These are phyloP conservation scores for Drosophila kanapiae DNA, from an alignment of 1,140 invertebrate species.

Conservation along the genomic window DNA sequence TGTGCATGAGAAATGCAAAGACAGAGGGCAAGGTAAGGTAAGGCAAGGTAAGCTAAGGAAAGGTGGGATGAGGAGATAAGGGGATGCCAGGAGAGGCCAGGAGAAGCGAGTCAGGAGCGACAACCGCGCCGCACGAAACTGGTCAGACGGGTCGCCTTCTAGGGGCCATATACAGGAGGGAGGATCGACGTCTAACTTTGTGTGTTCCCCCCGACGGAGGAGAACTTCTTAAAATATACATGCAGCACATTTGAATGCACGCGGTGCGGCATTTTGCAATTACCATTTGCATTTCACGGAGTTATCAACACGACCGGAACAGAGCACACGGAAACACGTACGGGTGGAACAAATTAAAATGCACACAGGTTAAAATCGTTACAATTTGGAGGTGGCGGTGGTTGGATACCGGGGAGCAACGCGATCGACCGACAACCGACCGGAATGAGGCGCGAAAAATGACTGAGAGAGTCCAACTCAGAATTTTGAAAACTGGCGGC, in stretches of 20 bases:
- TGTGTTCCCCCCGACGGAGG: slow-evolving; percentile 19
- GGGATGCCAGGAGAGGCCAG: background rate
- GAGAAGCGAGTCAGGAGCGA: slow-evolving; percentile 54
- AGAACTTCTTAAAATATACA: slow-evolving; percentile 27
- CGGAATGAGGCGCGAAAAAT: slow-evolving; percentile 43
- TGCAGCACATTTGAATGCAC: slow-evolving; percentile 60
- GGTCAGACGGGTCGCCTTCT: slow-evolving; percentile 70
- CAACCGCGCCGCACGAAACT: slow-evolving; percentile 60
- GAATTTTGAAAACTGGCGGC: slow-evolving; percentile 28
- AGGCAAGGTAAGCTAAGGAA: slow-evolving; percentile 20
- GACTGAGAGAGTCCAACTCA: slow-evolving; percentile 46
- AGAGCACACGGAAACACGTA: slow-evolving; percentile 44
- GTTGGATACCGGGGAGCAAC: background rate
- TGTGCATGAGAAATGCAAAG: slow-evolving; percentile 77
- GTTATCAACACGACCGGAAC: slow-evolving; percentile 32
- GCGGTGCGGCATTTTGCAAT: slow-evolving; percentile 54
- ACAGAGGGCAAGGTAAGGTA: slow-evolving; percentile 31
- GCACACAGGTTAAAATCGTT: slow-evolving; percentile 54
- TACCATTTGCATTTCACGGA: slow-evolving; percentile 75
- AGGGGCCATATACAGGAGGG: slow-evolving; percentile 45
- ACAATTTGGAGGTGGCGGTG: slow-evolving; percentile 4
- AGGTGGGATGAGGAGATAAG: slow-evolving; percentile 2
- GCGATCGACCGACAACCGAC: slow-evolving; percentile 27
- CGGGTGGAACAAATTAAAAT: slow-evolving; percentile 59
- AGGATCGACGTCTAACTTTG: slow-evolving; percentile 39